A percentile compares a stretch with the other conserved stretches of the same genome.
Conservation (phyloP, 2,888 invertebrate genomes). For the Cremastobaeus sp. region DNA sequence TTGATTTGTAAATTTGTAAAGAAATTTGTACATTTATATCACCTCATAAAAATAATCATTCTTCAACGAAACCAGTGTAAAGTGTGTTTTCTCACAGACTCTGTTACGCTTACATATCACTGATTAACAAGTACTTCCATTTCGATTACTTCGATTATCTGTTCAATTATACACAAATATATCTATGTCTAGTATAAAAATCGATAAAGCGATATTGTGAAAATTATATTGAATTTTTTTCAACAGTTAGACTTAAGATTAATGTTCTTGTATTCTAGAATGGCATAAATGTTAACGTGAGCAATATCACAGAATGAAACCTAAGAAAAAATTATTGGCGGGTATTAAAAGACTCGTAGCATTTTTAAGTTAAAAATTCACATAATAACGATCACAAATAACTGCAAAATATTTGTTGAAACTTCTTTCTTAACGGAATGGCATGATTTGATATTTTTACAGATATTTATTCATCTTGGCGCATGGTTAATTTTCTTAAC, state of each 20-base stretch:
- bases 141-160: too few relatives aligned
- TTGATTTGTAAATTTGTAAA: constrained; percentile 50
- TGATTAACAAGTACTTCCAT: not conserved
- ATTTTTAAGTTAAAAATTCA: too few relatives aligned
- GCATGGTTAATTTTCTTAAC: constrained; percentile 59
- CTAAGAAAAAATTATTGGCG: too few relatives aligned
- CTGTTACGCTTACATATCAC: not conserved
- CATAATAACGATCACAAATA: not conserved
- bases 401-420: constrained; percentile 15
- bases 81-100: not conserved
- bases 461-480: constrained; percentile 54
- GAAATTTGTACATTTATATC: constrained; percentile 28
- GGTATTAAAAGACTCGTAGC: too few relatives aligned
- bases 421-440: constrained; percentile 44
- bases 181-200: too few relatives aligned
- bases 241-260: too few relatives aligned
- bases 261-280: too few relatives aligned
- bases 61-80: not conserved
- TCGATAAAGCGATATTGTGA: too few relatives aligned
- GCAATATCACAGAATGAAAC: too few relatives aligned
- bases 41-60: constrained; percentile 26
- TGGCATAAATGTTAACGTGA: too few relatives aligned
- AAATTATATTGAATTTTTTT: too few relatives aligned
- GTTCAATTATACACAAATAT: too few relatives aligned
- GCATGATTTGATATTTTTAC: constrained; percentile 60